Base-by-base conservation (phyloP, 2,888 invertebrate genomes). In the Macrosiphum euphorbiae region DNA sequence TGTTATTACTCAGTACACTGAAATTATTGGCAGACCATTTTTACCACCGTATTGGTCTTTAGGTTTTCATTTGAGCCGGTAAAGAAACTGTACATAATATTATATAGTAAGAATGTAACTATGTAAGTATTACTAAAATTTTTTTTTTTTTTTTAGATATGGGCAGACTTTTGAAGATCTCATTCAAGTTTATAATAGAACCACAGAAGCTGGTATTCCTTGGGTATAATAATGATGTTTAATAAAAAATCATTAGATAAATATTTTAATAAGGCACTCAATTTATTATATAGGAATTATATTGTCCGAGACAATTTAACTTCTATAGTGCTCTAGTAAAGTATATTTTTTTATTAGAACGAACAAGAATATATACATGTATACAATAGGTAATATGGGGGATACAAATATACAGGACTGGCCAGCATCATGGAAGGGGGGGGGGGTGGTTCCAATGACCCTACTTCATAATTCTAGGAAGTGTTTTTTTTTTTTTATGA, bases 11-110 rank as follows among this genome's bases (percentile, higher is more conserved):
- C 98, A 98, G 95, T 98, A 98, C 95, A 97, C 97, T 0, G 96
- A 96, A 94, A 95, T 98, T 10, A 96, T 98, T 24, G 98, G 98
- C 0, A 96, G 97, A 94, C 98, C 98, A 0, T 97, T 97, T 95
- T 96, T 98, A 96, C 98, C 98, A 1, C 98, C 98, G 0, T 98
- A 98, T 95, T 99, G 98, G 98, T 96, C 97, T 0, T 96, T 99
- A 0, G 99, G 98, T 1, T 98, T 98, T 96, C 98, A 98, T 96
- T 96, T 98, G 52, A 98, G 98, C 96, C 97, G 97, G 96, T 98
- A 95, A 88, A 44, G 26, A 44, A n/a, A 24, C 0, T 67, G 20
- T 67, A 44, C 44, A 7, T 44, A 7, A 44, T 44, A 7, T 44
- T 7, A 44, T 44, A 7, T 44, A 44, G 44, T 67, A 67, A 50